These are phyloP conservation scores for Hipparchia semele DNA, from an alignment of 2,888 invertebrate species.

Conservation along the genomic window DNA sequence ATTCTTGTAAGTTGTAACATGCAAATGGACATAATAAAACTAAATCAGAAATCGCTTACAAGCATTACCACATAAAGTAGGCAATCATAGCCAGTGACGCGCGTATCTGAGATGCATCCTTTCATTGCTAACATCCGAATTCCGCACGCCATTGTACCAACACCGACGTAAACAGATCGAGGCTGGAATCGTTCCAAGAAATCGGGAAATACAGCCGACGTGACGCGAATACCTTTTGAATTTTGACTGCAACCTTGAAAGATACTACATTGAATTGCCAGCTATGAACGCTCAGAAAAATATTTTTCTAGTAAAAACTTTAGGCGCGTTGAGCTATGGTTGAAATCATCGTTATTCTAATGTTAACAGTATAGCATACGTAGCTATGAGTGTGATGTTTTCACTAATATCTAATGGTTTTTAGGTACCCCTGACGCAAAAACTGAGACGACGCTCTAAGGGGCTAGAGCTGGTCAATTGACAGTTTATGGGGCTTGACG, in stretches of 20 bases:
- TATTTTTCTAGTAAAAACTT: too few relatives aligned
- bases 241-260: slow-evolving; percentile 1
- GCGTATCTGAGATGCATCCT: neutral
- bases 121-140: slow-evolving; percentile 36
- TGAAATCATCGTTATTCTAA: too few relatives aligned
- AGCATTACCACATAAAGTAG: neutral
- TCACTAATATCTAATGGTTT: too few relatives aligned
- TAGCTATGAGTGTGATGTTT: too few relatives aligned
- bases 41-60: neutral
- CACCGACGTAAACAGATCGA: slow-evolving; percentile 21
- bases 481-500: too few relatives aligned
- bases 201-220: slow-evolving; percentile 4
- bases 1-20: too few relatives aligned
- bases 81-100: neutral
- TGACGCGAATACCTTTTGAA: neutral
- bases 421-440: too few relatives aligned
- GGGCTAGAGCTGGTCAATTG: too few relatives aligned
- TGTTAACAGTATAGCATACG: too few relatives aligned
- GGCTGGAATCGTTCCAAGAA: slow-evolving; percentile 28
- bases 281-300: too few relatives aligned
- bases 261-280: neutral
- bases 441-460: too few relatives aligned
- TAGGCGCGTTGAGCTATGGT: too few relatives aligned
- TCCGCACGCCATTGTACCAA: slow-evolving; percentile 7
- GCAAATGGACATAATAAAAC: neutral